Evolutionary conservation across 2,888 invertebrate genomes (phyloP).

Genomic region (Gerosis bhagava): DNA sequence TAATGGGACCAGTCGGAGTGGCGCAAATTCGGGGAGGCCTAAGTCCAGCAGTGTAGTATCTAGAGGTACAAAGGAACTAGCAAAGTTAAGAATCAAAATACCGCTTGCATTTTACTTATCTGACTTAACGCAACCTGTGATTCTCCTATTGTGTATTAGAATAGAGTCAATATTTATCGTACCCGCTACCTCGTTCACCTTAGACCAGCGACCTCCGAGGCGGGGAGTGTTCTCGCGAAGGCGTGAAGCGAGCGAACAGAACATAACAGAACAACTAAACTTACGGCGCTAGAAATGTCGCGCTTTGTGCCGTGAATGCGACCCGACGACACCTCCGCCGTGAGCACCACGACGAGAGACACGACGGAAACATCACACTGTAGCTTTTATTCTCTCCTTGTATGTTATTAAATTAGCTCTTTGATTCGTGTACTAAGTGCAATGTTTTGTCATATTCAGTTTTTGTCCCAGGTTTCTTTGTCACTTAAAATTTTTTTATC

Average conservation of each 20-base stretch:
- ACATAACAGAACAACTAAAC: conserved; percentile 28
- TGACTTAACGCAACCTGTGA: too few relatives aligned
- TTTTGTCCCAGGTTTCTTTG: too few relatives aligned
- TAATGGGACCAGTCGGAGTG: too few relatives aligned
- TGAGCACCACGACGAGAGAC: conserved; percentile 4
- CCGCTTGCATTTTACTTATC: too few relatives aligned
- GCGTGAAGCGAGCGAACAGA: conserved; percentile 38
- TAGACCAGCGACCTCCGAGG: conserved; percentile 26
- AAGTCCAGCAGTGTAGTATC: too few relatives aligned
- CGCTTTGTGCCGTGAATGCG: conserved; percentile 17
- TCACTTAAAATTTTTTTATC: too few relatives aligned
- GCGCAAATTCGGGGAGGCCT: too few relatives aligned
- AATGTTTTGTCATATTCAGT: not conserved
- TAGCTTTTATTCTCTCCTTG: conserved; percentile 3
- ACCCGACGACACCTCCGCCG: conserved; percentile 9
- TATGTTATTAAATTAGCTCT: conserved; percentile 10
- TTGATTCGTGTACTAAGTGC: not conserved
- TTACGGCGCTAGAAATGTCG: conserved; percentile 18
- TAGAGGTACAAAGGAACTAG: too few relatives aligned
- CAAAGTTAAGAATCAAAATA: too few relatives aligned
- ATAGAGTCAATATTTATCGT: too few relatives aligned
- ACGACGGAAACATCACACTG: conserved; percentile 14
- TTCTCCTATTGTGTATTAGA: too few relatives aligned
- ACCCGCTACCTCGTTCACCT: conserved; percentile 25
- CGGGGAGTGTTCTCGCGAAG: conserved; percentile 39